Percentiles rank a stretch among this genome's conserved stretches.
Conservation (phyloP, 92 coral and sea anemone genomes). For the Porites lobata region DNA sequence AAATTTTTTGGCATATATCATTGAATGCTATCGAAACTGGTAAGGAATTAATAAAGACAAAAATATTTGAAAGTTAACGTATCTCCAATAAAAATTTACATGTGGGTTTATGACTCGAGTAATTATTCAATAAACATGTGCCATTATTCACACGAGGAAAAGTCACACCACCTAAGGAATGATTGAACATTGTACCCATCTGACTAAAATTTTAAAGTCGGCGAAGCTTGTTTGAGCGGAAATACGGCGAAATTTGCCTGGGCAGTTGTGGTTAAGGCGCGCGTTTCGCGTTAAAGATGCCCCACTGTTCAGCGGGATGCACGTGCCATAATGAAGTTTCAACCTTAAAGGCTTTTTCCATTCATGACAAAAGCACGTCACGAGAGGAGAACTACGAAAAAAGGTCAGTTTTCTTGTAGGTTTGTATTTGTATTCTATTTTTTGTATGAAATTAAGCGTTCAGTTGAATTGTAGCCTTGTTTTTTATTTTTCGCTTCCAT, state of each 20-base stretch:
- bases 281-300: neutral
- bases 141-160: neutral
- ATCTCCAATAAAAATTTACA: conserved; percentile 43
- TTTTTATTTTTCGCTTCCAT: conserved; percentile 23
- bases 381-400: neutral
- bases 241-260: conserved; percentile 1
- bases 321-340: conserved; percentile 26
- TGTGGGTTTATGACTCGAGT: conserved; percentile 24
- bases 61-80: conserved; percentile 29
- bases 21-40: neutral
- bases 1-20: neutral
- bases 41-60: neutral
- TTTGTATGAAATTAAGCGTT: neutral
- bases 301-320: conserved; percentile 19
- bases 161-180: neutral
- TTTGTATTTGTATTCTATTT: neutral
- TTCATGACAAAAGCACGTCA: neutral
- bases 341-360: neutral
- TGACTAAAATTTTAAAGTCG: neutral
- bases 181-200: neutral
- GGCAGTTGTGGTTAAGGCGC: conserved; percentile 12
- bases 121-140: neutral
- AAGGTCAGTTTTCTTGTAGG: neutral
- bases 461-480: neutral
- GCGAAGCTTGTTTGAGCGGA: conserved; percentile 1